Percentiles rank a stretch among this genome's conserved stretches.
Conservation (phyloP, 2,797 vertebrate genomes). For the Eulemur mongoz region DNA sequence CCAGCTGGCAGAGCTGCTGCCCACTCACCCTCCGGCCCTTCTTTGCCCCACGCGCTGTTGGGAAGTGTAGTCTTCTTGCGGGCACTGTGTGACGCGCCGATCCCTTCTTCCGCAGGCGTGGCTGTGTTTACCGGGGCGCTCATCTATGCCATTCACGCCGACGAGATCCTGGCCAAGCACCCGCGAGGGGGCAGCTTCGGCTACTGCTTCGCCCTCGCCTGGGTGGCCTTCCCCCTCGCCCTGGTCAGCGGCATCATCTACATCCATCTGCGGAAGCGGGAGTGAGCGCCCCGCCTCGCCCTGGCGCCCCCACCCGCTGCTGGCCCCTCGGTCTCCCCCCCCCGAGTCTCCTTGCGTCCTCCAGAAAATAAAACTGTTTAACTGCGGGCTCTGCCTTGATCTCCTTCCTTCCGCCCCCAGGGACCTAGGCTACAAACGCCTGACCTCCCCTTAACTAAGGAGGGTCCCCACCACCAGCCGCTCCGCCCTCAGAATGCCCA, state of each 20-base stretch:
- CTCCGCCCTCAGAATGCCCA: neutral
- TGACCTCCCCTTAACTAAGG: neutral
- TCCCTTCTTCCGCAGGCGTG: conserved; percentile 83
- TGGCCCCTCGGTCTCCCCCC: rapidly evolving
- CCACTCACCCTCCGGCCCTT: neutral
- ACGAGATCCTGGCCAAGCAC: conserved; percentile 86
- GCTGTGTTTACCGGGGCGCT: conserved; percentile 89
- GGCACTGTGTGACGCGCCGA: rapidly evolving
- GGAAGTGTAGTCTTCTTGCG: neutral
- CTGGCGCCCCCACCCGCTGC: rapidly evolving
- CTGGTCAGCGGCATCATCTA: conserved; percentile 91
- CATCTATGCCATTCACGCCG: conserved; percentile 90
- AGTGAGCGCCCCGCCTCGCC: conserved; percentile 79
- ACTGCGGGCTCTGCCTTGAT: neutral
- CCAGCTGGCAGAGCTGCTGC: neutral
- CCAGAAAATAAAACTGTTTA: conserved; percentile 59
- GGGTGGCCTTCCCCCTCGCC: conserved; percentile 91
- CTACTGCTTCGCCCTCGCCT: conserved; percentile 92
- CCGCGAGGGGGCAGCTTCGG: conserved; percentile 87
- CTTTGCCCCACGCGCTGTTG: neutral
- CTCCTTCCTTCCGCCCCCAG: neutral
- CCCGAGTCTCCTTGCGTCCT: neutral
- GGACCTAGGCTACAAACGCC: neutral
- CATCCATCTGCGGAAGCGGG: conserved; percentile 91
- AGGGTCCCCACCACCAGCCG: neutral